Evolutionary conservation across 2,113 vertebrate species (phyloP).

Genomic region (Phrynocephalus versicolor): DNA sequence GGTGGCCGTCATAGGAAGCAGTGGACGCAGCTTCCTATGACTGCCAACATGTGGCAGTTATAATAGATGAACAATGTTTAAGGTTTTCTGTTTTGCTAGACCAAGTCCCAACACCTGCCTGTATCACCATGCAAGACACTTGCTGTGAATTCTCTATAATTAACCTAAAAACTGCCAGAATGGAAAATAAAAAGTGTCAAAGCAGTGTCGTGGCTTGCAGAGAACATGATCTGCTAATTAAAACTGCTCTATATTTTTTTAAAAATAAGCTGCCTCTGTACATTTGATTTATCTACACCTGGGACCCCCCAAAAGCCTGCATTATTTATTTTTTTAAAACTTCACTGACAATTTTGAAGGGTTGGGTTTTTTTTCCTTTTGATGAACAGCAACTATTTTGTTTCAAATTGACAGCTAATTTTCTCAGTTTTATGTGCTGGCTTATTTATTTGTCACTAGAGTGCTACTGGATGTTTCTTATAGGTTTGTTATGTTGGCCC

Average conservation of each 20-base stretch:
- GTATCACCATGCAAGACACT: not conserved
- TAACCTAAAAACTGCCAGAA: constrained; percentile 6
- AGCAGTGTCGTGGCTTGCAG: constrained; percentile 1
- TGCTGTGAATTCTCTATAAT: not conserved
- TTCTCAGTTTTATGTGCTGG: not conserved
- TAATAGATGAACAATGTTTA: too few relatives aligned
- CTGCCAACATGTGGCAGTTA: too few relatives aligned
- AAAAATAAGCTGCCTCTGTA: not conserved
- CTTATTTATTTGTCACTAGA: not conserved
- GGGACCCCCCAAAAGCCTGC: not conserved
- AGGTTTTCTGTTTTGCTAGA: too few relatives aligned
- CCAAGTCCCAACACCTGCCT: not conserved
- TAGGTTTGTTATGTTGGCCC: not conserved
- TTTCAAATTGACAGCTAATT: rapidly evolving
- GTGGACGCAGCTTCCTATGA: too few relatives aligned
- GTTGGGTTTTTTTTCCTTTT: not conserved
- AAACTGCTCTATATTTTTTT: not conserved
- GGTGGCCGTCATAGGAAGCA: too few relatives aligned
- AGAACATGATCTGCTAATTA: constrained; percentile 26
- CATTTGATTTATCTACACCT: constrained; percentile 15
- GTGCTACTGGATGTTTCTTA: not conserved
- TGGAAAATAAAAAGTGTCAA: not conserved
- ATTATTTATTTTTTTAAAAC: not conserved
- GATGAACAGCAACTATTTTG: not conserved
- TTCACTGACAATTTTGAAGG: not conserved